Conservation (phyloP, 1,140 invertebrate genomes). For the Drosophila lini region DNA sequence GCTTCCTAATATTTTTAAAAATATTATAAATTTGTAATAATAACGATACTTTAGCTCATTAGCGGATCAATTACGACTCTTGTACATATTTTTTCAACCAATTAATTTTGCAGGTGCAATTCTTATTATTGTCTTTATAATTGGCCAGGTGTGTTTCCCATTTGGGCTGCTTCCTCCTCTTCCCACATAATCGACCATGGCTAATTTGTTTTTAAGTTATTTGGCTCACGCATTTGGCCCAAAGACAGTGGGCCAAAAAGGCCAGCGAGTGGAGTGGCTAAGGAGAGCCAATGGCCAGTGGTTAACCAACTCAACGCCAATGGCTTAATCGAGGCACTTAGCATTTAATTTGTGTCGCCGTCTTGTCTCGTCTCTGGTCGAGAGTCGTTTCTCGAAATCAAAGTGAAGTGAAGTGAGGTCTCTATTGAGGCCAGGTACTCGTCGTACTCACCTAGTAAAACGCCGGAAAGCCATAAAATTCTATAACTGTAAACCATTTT, state of each 20-base stretch:
- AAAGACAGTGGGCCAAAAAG: conserved; percentile 39
- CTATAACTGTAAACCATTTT: conserved; percentile 84
- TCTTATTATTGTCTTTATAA: not conserved
- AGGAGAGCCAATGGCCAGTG: conserved; percentile 12
- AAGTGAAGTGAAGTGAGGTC: conserved; percentile 9
- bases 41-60: not conserved
- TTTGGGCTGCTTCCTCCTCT: conserved; percentile 10
- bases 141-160: conserved; percentile 12
- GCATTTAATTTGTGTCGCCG: conserved; percentile 72
- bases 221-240: conserved; percentile 65
- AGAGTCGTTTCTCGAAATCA: conserved; percentile 9
- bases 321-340: conserved; percentile 74
- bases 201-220: conserved; percentile 58
- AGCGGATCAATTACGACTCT: not conserved
- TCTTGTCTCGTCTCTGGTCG: conserved; percentile 23
- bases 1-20: no score
- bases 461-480: conserved; percentile 84
- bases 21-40: no score
- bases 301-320: conserved; percentile 44
- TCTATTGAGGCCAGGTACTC: conserved; percentile 59
- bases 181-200: conserved; percentile 33
- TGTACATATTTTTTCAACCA: not conserved
- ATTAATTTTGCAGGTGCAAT: conserved; percentile 27
- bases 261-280: conserved; percentile 12
- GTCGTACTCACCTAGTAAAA: conserved; percentile 81